Conservation (phyloP, 30 jellyfish, hydroid and myxozoan genomes). For the Aurelia sp. region DNA sequence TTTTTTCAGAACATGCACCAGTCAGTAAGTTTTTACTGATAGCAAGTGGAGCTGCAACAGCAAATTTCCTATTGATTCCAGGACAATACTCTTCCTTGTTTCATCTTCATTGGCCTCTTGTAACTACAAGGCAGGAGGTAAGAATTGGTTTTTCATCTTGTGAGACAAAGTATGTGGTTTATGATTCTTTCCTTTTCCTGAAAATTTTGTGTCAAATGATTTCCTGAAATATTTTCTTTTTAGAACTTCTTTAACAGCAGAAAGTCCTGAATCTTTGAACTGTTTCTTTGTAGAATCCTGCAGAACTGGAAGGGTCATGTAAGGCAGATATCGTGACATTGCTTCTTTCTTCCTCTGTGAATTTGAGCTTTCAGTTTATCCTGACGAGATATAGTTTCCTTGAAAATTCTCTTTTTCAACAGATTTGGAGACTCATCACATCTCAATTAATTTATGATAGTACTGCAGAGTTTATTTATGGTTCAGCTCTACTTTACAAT, state of each 20-base stretch:
- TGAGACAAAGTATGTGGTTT: too few species aligned
- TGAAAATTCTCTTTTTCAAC: background rate
- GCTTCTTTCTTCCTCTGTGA: too few species aligned
- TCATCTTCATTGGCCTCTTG: slow-evolving; percentile 69
- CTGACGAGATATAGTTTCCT: too few species aligned
- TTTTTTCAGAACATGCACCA: slow-evolving; percentile 60
- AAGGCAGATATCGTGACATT: too few species aligned
- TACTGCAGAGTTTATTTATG: slow-evolving; percentile 53
- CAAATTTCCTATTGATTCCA: slow-evolving; percentile 25
- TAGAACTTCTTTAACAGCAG: too few species aligned
- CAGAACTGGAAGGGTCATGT: too few species aligned
- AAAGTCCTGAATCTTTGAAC: too few species aligned
- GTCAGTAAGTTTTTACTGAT: slow-evolving; percentile 47
- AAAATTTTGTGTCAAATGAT: too few species aligned
- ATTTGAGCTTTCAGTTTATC: too few species aligned
- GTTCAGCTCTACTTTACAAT: slow-evolving; percentile 65
- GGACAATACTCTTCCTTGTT: slow-evolving; percentile 15
- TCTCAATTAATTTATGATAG: slow-evolving; percentile 63
- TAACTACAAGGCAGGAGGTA: slow-evolving; percentile 42
- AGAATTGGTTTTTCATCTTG: background rate
- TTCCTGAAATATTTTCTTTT: too few species aligned
- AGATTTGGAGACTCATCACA: slow-evolving; percentile 82
- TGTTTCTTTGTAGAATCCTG: too few species aligned
- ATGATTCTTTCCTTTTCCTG: too few species aligned
- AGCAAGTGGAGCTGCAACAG: slow-evolving; percentile 75